Conservation (phyloP, 1,140 invertebrate genomes). For the Ephestia elutella region DNA sequence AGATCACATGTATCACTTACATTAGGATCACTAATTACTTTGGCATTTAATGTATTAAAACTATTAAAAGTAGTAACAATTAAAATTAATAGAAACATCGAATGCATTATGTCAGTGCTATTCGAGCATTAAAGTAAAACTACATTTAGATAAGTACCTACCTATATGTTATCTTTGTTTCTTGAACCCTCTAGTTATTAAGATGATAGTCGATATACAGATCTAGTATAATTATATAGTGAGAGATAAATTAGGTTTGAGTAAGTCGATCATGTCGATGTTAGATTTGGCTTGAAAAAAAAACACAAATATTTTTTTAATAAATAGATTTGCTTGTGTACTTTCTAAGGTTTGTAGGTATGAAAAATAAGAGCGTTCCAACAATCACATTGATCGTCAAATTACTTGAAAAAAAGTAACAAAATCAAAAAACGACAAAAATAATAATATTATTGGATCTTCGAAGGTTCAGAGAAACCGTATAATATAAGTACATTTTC, state of each 20-base stretch:
- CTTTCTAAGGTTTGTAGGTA: too few species aligned
- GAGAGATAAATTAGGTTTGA: not conserved
- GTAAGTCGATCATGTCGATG: too few species aligned
- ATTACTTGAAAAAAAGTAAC: too few species aligned
- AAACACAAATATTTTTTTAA: too few species aligned
- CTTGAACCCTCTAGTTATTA: not conserved
- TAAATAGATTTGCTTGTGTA: too few species aligned
- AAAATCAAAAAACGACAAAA: not conserved
- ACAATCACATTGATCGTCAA: too few species aligned
- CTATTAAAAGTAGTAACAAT: not conserved
- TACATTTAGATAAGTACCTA: not conserved
- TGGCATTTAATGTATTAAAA: slow-evolving; percentile 5
- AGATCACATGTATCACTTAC: slow-evolving; percentile 19
- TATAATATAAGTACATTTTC: not conserved
- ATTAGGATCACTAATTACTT: slow-evolving; percentile 17
- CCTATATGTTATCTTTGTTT: slow-evolving; percentile 3
- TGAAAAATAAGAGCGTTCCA: too few species aligned
- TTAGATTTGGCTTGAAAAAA: too few species aligned
- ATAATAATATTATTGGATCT: too few species aligned
- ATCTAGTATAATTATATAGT: too few species aligned
- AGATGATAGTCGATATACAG: not conserved
- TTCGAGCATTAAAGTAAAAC: not conserved
- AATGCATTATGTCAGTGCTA: slow-evolving; percentile 2
- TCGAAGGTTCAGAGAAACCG: too few species aligned
- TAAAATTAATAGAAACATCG: not conserved